These are phyloP conservation scores for Coregonus clupeaformis DNA, from an alignment of 2,113 vertebrate species.

Conservation along the genomic window DNA sequence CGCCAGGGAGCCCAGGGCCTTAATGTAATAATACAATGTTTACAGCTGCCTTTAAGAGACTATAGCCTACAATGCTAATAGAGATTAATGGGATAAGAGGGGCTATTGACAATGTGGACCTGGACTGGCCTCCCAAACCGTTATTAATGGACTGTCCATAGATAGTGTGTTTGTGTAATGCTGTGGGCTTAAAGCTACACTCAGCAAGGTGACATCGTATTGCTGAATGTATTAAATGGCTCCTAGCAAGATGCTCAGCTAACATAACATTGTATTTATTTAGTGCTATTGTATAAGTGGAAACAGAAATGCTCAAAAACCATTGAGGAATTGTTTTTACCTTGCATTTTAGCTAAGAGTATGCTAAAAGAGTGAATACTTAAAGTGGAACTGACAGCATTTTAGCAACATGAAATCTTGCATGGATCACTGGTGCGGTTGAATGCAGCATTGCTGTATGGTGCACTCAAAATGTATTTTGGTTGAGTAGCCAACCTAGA, in stretches of 20 bases:
- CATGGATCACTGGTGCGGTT: too few species aligned
- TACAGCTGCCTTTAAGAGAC: constrained; percentile 62
- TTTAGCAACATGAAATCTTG: too few species aligned
- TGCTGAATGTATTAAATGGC: neutral
- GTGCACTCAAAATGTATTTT: too few species aligned
- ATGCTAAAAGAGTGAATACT: too few species aligned
- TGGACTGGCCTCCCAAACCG: constrained; percentile 24
- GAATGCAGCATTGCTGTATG: too few species aligned
- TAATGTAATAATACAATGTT: constrained; percentile 71
- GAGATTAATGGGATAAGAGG: constrained; percentile 62
- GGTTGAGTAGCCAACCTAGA: too few species aligned
- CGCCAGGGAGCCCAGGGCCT: constrained; percentile 55
- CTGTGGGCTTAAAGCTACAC: too few species aligned
- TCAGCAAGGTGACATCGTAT: constrained; percentile 10
- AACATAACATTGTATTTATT: constrained; percentile 21
- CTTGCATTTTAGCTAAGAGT: too few species aligned
- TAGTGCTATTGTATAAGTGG: constrained; percentile 20
- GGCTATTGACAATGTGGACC: constrained; percentile 47
- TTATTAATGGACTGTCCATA: constrained; percentile 46
- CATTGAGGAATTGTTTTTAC: too few species aligned
- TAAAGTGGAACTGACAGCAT: too few species aligned
- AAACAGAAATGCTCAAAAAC: neutral
- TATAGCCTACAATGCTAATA: constrained; percentile 54
- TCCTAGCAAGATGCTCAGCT: constrained; percentile 3
- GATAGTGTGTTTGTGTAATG: constrained; percentile 16